Conservation (phyloP, 2,113 vertebrate genomes). For the Hoplias malabaricus region DNA sequence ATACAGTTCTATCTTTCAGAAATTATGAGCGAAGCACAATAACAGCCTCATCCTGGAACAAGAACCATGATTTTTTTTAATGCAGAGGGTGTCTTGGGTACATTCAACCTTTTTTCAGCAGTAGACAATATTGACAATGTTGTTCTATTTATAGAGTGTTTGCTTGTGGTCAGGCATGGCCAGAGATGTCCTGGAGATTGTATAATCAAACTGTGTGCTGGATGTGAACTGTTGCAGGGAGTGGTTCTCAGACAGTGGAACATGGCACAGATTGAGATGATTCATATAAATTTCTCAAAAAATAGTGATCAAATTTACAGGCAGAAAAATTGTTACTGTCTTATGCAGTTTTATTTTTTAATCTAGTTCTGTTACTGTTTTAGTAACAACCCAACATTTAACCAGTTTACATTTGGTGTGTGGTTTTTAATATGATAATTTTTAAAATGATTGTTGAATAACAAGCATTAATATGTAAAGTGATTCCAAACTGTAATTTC, state of each 20-base stretch:
- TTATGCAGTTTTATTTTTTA: too few species aligned
- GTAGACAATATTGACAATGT: conserved; percentile 16
- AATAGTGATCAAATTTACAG: too few species aligned
- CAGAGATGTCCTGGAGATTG: conserved; percentile 30
- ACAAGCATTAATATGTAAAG: too few species aligned
- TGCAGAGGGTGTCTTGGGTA: conserved; percentile 24
- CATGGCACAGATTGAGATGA: background rate
- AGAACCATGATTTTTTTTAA: conserved; percentile 37
- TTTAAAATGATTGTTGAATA: too few species aligned
- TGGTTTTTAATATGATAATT: too few species aligned
- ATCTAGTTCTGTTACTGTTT: too few species aligned
- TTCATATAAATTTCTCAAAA: too few species aligned
- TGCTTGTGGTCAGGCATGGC: conserved; percentile 23
- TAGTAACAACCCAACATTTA: too few species aligned
- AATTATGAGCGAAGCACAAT: conserved; percentile 18
- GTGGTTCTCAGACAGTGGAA: conserved; percentile 22
- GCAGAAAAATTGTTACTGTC: too few species aligned
- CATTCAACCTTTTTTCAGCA: conserved; percentile 35
- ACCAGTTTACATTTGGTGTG: too few species aligned
- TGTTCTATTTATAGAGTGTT: conserved; percentile 13
- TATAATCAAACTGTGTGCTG: conserved; percentile 20
- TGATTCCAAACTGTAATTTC: too few species aligned
- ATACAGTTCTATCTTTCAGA: background rate
- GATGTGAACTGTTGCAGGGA: background rate
- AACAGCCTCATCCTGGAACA: conserved; percentile 16